Percentiles rank a stretch among this genome's conserved stretches.
These are phyloP conservation scores for Nannoperca australis DNA, from an alignment of 2,797 vertebrate genomes.

Conservation along the genomic window DNA sequence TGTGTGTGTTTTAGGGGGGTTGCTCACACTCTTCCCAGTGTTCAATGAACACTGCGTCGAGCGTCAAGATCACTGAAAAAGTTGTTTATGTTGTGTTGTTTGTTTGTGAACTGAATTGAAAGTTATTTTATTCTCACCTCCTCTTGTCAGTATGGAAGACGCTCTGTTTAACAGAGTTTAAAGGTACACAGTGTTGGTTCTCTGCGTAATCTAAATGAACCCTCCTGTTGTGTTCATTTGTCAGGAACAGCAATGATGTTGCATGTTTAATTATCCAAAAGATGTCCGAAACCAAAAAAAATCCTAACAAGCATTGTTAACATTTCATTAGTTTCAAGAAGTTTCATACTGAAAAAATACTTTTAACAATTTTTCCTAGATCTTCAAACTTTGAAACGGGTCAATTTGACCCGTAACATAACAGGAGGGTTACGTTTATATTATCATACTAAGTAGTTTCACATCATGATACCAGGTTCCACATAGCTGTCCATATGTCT, in stretches of 20 bases:
- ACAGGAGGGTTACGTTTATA: background rate
- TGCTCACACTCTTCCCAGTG: background rate
- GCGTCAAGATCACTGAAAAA: background rate
- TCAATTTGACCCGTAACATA: no score
- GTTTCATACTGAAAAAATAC: no score
- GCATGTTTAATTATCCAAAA: no score
- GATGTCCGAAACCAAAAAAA: no score
- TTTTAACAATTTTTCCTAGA: no score
- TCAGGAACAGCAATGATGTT: no score
- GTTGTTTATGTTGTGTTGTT: background rate
- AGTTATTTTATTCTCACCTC: background rate
- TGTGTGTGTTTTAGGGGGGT: constrained; percentile 28
- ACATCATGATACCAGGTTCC: background rate
- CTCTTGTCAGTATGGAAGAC: background rate
- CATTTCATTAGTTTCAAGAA: no score
- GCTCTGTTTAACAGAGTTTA: background rate
- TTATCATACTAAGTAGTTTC: background rate
- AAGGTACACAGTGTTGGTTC: background rate
- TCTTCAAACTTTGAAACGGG: no score
- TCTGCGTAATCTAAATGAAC: constrained; percentile 2
- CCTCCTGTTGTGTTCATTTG: no score
- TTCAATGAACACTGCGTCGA: background rate
- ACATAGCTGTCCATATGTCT: background rate
- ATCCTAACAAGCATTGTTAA: no score
- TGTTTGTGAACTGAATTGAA: no score